phyloP scores from a whole-genome alignment of 2,888 invertebrate genomes.

The Calameuta filiformis region DNA sequence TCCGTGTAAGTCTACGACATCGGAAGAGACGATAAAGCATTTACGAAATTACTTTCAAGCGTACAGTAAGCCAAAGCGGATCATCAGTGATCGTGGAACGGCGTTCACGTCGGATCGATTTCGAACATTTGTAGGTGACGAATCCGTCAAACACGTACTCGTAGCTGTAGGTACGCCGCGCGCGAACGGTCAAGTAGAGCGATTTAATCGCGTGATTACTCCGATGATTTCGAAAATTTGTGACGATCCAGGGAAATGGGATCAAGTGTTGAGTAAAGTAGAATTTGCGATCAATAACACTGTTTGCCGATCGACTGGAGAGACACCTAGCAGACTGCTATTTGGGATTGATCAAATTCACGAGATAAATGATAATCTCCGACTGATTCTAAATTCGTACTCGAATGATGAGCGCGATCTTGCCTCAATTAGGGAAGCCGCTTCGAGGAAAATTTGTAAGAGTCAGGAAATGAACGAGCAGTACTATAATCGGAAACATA shows the following conservation, averaged over 20 bases:
- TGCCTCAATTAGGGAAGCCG: slow-evolving; percentile 6
- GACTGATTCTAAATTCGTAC: not conserved
- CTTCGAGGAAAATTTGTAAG: slow-evolving; percentile 1
- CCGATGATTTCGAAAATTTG: slow-evolving; percentile 41
- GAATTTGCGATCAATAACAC: slow-evolving; percentile 42
- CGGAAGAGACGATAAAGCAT: slow-evolving; percentile 31
- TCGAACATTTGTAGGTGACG: slow-evolving; percentile 27
- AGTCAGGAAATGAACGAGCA: slow-evolving; percentile 14
- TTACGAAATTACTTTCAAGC: slow-evolving; percentile 27
- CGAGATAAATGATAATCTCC: slow-evolving; percentile 15
- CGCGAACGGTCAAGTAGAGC: slow-evolving; percentile 48
- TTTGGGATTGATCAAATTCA: slow-evolving; percentile 43
- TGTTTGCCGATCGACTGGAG: slow-evolving; percentile 35
- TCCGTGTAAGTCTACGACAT: slow-evolving; percentile 29
- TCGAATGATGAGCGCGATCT: slow-evolving; percentile 15
- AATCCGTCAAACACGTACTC: slow-evolving; percentile 33
- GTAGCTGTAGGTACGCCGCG: slow-evolving; percentile 43
- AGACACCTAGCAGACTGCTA: slow-evolving; percentile 41
- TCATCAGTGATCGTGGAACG: slow-evolving; percentile 44
- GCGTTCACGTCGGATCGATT: slow-evolving; percentile 44
- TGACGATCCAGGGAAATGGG: slow-evolving; percentile 31
- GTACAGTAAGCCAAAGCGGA: slow-evolving; percentile 33
- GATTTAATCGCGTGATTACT: slow-evolving; percentile 36
- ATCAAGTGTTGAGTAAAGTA: slow-evolving; percentile 25
- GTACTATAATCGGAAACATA: slow-evolving; percentile 19